phyloP scores from a whole-genome alignment of 2,888 invertebrate genomes.

The Ptychoptera contaminata region DNA sequence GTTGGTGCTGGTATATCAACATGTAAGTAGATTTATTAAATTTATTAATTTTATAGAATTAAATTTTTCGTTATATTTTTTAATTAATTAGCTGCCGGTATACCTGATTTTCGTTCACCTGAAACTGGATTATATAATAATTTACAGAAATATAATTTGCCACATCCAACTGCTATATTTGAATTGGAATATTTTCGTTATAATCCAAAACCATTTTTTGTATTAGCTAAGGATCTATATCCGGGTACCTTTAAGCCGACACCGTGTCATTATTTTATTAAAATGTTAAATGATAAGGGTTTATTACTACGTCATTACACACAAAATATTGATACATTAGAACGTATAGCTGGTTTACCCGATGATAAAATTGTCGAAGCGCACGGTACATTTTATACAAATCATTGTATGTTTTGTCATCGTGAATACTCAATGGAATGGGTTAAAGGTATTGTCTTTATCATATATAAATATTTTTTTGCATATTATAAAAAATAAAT shows the following conservation, averaged over 20 bases:
- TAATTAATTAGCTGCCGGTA: conserved; percentile 69
- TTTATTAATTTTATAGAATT: conserved; percentile 6
- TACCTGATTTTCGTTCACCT: conserved; percentile 91
- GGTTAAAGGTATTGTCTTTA: conserved; percentile 54
- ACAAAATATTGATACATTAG: conserved; percentile 89
- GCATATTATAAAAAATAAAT: not conserved
- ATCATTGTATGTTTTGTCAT: conserved; percentile 67
- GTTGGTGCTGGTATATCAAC: conserved; percentile 96
- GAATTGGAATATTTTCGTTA: conserved; percentile 72
- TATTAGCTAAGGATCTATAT: conserved; percentile 75
- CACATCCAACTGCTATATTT: conserved; percentile 85
- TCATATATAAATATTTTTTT: no score
- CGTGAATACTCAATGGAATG: conserved; percentile 59
- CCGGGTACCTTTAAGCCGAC: conserved; percentile 83
- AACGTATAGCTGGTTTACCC: conserved; percentile 69
- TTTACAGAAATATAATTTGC: conserved; percentile 77
- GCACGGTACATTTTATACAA: conserved; percentile 83
- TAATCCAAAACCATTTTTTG: conserved; percentile 87
- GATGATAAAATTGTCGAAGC: conserved; percentile 82
- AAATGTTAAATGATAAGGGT: conserved; percentile 68
- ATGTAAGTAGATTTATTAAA: conserved; percentile 44
- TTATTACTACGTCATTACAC: conserved; percentile 59
- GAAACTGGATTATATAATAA: conserved; percentile 85
- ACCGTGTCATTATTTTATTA: conserved; percentile 78
- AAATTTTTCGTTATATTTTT: conserved; percentile 5